Percentiles rank a stretch among this genome's conserved stretches.
These are phyloP conservation scores for Corythornis leucogaster DNA, from an alignment of 2,797 vertebrate species.

Conservation along the genomic window DNA sequence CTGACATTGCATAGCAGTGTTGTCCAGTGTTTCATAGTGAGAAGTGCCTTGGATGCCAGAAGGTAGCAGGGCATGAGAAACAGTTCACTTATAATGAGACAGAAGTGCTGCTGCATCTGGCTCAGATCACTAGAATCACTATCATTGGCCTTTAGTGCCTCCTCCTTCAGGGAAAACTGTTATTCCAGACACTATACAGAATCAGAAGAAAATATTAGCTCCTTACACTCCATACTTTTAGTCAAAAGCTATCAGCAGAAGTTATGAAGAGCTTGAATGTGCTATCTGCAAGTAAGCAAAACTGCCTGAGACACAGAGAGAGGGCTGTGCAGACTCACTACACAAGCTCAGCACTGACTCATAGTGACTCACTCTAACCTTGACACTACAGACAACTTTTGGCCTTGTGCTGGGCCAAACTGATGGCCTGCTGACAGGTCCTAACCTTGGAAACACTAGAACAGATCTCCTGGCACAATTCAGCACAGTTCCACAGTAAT, in stretches of 20 bases:
- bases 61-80: neutral
- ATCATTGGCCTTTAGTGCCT: neutral
- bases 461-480: neutral
- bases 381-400: neutral
- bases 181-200: neutral
- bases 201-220: neutral
- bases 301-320: neutral
- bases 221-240: neutral
- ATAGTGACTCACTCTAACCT: neutral
- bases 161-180: neutral
- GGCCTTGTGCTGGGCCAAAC: neutral
- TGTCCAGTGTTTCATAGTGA: accelerated
- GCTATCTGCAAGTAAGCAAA: neutral
- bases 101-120: neutral
- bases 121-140: neutral
- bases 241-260: neutral
- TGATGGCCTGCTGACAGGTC: neutral
- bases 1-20: accelerated
- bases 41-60: neutral
- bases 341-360: neutral
- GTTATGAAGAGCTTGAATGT: neutral
- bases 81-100: neutral
- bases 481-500: neutral
- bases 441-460: neutral
- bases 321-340: neutral